Percentiles rank a stretch among this genome's conserved stretches.
phyloP scores from a whole-genome alignment of 2,113 vertebrate species.

The Cyanoderma ruficeps region DNA sequence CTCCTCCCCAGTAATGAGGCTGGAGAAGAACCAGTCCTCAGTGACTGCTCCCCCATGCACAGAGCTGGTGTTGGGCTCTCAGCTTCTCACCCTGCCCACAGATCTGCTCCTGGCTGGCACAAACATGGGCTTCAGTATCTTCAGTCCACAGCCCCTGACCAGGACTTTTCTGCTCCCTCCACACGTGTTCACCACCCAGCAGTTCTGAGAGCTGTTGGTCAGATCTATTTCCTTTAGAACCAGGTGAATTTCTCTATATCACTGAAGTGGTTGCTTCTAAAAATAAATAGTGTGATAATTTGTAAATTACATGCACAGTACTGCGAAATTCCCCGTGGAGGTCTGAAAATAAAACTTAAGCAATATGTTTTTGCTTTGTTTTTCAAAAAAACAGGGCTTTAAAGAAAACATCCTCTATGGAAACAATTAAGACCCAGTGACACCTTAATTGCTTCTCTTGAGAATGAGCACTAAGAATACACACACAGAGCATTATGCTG shows the following conservation, averaged over 20 bases:
- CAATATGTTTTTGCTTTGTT: not conserved
- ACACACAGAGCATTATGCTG: not conserved
- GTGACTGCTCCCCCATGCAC: accelerated
- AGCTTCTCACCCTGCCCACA: not conserved
- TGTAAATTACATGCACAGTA: not conserved
- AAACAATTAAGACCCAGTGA: not conserved
- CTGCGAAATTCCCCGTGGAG: not conserved
- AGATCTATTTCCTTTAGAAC: not conserved
- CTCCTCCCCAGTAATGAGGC: not conserved
- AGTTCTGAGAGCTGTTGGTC: not conserved
- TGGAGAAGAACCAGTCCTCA: not conserved
- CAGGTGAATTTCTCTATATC: not conserved
- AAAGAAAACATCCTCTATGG: not conserved
- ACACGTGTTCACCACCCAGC: accelerated
- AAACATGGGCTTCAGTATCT: accelerated
- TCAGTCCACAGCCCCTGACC: not conserved
- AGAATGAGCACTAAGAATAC: not conserved
- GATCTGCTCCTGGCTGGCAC: not conserved
- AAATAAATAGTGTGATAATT: not conserved
- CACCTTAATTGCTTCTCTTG: not conserved
- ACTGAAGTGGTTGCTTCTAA: not conserved
- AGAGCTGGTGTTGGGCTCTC: not conserved
- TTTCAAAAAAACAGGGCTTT: not conserved
- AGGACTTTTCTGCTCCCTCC: not conserved
- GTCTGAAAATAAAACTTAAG: not conserved